Percentiles rank a stretch among this genome's conserved stretches.
Conservation (phyloP, 2,113 vertebrate genomes). For the Danio rerio region GRCz12tu NC_133188.1:14897501-14898000, state of each 20-base stretch:
- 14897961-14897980: too few species aligned
- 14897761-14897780: slow-evolving; percentile 18
- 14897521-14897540: neutral
- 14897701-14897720: slow-evolving; percentile 2
- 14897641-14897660: neutral
- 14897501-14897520: neutral
- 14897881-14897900: too few species aligned
- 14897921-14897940: too few species aligned
- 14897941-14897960: too few species aligned
- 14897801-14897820: neutral
- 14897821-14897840: neutral
- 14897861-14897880: neutral
- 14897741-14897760: slow-evolving; percentile 9
- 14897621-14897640: neutral
- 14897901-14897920: too few species aligned
- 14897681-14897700: slow-evolving; percentile 17
- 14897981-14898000: too few species aligned
- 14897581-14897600: neutral
- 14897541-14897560: neutral
- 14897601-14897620: neutral
- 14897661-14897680: slow-evolving; percentile 1
- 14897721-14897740: neutral
- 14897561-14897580: slow-evolving; percentile 3
- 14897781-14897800: neutral
- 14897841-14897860: neutral